Base-by-base conservation (phyloP, 2,113 vertebrate species). In the Helogale parvula region DNA sequence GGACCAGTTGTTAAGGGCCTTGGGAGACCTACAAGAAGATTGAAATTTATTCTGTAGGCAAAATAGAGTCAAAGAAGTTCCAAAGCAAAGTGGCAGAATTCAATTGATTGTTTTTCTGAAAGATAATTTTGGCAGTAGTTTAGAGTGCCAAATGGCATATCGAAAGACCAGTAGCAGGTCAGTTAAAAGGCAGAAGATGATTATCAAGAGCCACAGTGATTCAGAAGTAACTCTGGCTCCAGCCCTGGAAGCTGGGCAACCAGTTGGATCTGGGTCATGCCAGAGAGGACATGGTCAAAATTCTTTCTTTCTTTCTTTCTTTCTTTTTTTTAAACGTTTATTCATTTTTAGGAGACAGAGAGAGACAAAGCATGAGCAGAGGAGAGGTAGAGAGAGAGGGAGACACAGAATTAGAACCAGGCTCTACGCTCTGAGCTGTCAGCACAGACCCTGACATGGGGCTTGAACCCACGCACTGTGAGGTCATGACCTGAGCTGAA, bases 81-180 rank as follows among this genome's bases (percentile, higher is more conserved):
- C 38, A 57, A 57, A 94, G 77, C 41, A 91, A 97, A 91, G 33
- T 66, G 23, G 47, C 57, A 93, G 45, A 88, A 63, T 88, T 91
- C 31, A 41, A 35, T 38, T 77, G 52, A 77, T 87, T 77, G 5
- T 27, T 85, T 96, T 92, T 47, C 74, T 90, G 66, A 66, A 96
- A 82, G 33, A 69, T 65, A 57, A 52, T 74, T 69, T 76, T 54
- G 76, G 41, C 25, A 88, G 35, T 52, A 65, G 31, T 72, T 45
- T 52, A 38, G 88, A 79, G 7, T 93, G 38, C 31, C 33, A 76
- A 57, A 16, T 60, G 10, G 29, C 66, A 23, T 38, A 29, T 38
- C 35, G 23, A 65, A 85, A 86, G 19, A 14, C 4, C 21, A 71
- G 45, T 13, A 52, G 72, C 71, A 80, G 63, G 31, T 72, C 83